A percentile compares a stretch with the other conserved stretches of the same genome.
Conservation (phyloP, 2,113 vertebrate genomes). For the Phylloscopus trochiloides region DNA sequence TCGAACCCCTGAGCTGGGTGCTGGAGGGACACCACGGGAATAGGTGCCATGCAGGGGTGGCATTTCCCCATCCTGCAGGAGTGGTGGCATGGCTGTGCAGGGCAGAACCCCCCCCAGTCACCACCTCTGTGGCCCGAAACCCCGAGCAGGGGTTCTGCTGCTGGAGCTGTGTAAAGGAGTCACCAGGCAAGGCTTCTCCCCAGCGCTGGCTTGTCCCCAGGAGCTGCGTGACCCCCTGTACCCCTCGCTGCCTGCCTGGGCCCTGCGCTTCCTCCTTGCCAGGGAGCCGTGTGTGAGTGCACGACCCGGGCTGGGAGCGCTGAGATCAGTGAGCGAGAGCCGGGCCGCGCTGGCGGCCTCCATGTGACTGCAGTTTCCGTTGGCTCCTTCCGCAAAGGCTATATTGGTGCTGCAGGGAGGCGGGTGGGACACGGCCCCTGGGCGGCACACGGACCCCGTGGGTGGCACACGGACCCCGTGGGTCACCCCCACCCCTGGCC, state of each 20-base stretch:
- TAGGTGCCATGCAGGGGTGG: not conserved
- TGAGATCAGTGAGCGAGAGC: constrained; percentile 10
- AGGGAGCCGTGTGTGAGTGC: not conserved
- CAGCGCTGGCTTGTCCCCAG: not conserved
- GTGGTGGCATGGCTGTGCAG: accelerated
- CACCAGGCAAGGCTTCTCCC: accelerated
- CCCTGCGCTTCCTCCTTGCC: constrained; percentile 24
- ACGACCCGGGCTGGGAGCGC: constrained; percentile 14
- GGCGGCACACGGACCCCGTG: not conserved
- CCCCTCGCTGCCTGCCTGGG: not conserved
- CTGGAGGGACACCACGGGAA: accelerated
- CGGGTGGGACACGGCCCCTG: not conserved
- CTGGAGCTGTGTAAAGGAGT: not conserved
- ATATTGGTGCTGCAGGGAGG: constrained; percentile 56
- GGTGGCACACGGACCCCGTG: not conserved
- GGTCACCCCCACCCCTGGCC: not conserved
- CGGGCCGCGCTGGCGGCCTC: constrained; percentile 55
- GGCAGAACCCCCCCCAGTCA: accelerated
- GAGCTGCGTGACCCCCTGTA: not conserved
- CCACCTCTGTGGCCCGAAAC: not conserved
- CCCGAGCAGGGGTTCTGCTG: not conserved
- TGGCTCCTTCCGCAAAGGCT: constrained; percentile 81
- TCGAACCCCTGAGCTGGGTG: accelerated
- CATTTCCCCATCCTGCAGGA: not conserved
- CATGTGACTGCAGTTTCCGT: constrained; percentile 84